Evolutionary conservation across 2,888 invertebrate species (phyloP).

Genomic region (Opisthograptis luteolata): DNA sequence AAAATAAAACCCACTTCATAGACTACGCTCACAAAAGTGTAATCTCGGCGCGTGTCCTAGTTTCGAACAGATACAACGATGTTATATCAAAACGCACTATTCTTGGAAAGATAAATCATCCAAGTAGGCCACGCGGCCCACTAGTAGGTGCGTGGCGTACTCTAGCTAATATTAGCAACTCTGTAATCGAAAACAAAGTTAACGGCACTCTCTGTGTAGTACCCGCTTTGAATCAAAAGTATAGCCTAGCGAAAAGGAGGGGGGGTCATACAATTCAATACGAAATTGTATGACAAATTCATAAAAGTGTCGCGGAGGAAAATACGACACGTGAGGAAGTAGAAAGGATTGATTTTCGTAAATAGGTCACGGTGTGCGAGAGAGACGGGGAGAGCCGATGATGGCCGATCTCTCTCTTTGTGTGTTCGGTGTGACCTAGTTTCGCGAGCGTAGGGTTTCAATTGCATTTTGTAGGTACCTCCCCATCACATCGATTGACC

Average conservation of each 20-base stretch:
- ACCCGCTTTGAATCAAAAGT: conserved; percentile 1
- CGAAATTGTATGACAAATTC: too few species aligned
- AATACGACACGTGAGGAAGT: neutral
- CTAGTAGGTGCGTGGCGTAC: neutral
- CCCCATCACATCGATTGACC: conserved; percentile 7
- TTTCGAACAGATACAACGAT: neutral
- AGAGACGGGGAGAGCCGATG: conserved; percentile 4
- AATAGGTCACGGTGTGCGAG: conserved; percentile 18
- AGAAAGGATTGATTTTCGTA: conserved; percentile 19
- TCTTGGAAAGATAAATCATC: conserved; percentile 10
- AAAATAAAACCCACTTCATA: too few species aligned
- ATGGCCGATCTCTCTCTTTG: conserved; percentile 6
- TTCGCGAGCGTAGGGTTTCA: neutral
- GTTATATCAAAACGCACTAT: conserved; percentile 3
- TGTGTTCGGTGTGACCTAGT: conserved; percentile 10
- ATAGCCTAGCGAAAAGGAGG: neutral
- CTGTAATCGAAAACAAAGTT: conserved; percentile 1
- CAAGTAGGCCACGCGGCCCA: conserved; percentile 7
- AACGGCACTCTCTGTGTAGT: conserved; percentile 4
- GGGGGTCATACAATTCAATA: neutral
- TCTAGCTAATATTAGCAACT: conserved; percentile 12
- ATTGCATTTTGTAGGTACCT: conserved; percentile 1
- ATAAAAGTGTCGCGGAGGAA: too few species aligned
- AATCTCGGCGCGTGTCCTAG: neutral
- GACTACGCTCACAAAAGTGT: neutral